Evolutionary conservation across 2,113 vertebrate species (phyloP).

Genomic region (Chaenogobius annularis): DNA sequence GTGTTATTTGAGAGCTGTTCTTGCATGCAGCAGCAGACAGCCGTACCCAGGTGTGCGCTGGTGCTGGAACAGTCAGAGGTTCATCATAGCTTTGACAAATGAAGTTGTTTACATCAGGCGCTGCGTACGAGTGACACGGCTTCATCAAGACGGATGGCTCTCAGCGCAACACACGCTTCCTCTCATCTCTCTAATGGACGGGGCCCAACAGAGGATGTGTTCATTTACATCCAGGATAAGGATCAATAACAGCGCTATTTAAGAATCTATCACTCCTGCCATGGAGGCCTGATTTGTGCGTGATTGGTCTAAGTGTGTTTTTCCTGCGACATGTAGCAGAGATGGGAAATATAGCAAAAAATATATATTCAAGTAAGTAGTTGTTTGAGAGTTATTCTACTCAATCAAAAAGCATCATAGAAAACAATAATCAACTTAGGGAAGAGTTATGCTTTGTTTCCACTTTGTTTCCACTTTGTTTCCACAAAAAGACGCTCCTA

Average conservation of each 20-base stretch:
- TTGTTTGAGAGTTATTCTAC: too few relatives aligned
- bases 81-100: constrained; percentile 68
- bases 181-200: constrained; percentile 69
- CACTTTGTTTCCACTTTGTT: too few relatives aligned
- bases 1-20: neutral
- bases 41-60: constrained; percentile 10
- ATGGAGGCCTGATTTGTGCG: constrained; percentile 22
- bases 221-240: constrained; percentile 63
- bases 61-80: constrained; percentile 58
- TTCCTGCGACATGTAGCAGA: neutral
- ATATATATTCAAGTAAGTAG: too few relatives aligned
- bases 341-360: neutral
- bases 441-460: too few relatives aligned
- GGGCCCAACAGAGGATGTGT: constrained; percentile 38
- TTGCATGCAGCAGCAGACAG: constrained; percentile 22
- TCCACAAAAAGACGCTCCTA: too few relatives aligned
- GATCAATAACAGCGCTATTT: constrained; percentile 62
- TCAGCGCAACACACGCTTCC: constrained; percentile 54
- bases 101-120: constrained; percentile 68
- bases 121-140: constrained; percentile 49
- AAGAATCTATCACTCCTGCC: constrained; percentile 61
- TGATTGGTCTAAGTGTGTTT: constrained; percentile 29
- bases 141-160: constrained; percentile 66
- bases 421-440: too few relatives aligned
- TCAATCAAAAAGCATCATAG: too few relatives aligned